Percentiles rank a stretch among this genome's conserved stretches.
These are phyloP conservation scores for Toxotes lorentzi DNA, from an alignment of 2,797 vertebrate species.

Conservation along the genomic window DNA sequence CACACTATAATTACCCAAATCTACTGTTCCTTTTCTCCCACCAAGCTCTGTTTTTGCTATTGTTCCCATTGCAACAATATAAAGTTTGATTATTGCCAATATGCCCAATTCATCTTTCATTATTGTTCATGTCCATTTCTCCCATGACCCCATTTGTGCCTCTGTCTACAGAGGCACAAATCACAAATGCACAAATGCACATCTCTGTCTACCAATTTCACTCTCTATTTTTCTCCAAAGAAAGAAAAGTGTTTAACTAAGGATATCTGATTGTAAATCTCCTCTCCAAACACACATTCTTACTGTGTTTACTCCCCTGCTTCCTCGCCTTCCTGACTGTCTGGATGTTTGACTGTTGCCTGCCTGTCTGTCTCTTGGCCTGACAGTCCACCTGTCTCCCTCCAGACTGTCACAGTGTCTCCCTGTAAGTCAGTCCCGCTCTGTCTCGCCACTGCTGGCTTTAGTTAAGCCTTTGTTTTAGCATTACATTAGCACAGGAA, in stretches of 20 bases:
- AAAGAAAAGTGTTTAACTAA: slow-evolving; percentile 39
- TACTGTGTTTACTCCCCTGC: slow-evolving; percentile 51
- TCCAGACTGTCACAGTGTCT: slow-evolving; percentile 34
- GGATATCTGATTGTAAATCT: slow-evolving; percentile 59
- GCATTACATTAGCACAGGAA: slow-evolving; percentile 60
- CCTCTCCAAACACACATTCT: slow-evolving; percentile 53
- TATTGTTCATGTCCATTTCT: slow-evolving; percentile 38
- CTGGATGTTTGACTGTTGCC: slow-evolving; percentile 66
- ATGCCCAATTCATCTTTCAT: slow-evolving; percentile 36
- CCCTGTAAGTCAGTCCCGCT: slow-evolving; percentile 26
- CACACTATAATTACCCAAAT: slow-evolving; percentile 31
- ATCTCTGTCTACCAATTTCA: slow-evolving; percentile 25
- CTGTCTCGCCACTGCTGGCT: slow-evolving; percentile 53
- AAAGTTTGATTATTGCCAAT: slow-evolving; percentile 58
- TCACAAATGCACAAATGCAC: slow-evolving; percentile 23
- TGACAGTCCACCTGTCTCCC: slow-evolving; percentile 63
- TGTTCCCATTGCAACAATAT: slow-evolving; percentile 68
- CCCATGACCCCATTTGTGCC: slow-evolving; percentile 10
- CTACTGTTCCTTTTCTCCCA: slow-evolving; percentile 33
- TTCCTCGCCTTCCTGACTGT: slow-evolving; percentile 36
- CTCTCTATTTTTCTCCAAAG: slow-evolving; percentile 8
- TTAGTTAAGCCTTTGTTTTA: slow-evolving; percentile 73
- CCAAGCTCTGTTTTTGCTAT: slow-evolving; percentile 18
- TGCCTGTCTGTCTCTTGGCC: slow-evolving; percentile 67
- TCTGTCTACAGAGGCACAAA: too few relatives aligned